Evolutionary conservation across 2,888 invertebrate genomes (phyloP).

Genomic region (Phalera bucephala): DNA sequence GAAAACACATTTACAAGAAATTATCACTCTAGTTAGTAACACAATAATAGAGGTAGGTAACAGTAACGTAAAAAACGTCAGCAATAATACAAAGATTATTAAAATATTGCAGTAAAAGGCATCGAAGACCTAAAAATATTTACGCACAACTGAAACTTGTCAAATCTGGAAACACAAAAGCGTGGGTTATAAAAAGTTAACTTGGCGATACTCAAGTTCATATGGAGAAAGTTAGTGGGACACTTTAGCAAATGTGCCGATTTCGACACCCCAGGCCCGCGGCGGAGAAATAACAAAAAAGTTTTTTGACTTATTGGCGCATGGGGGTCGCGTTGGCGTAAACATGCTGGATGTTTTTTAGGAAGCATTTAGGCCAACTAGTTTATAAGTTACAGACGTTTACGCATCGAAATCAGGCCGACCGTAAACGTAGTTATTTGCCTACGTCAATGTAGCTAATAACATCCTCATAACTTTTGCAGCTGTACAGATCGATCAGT

Average conservation of each 20-base stretch:
- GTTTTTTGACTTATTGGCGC: conserved; percentile 48
- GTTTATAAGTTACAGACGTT: conserved; percentile 53
- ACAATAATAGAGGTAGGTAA: no score
- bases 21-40: no score
- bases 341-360: conserved; percentile 72
- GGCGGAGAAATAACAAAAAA: conserved; percentile 63
- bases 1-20: no score
- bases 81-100: no score
- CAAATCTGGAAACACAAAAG: conserved; percentile 51
- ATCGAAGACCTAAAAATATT: conserved; percentile 18
- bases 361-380: conserved; percentile 54
- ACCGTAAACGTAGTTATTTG: conserved; percentile 36
- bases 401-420: conserved; percentile 46
- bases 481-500: conserved; percentile 15
- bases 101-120: not conserved
- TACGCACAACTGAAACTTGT: conserved; percentile 37
- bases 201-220: conserved; percentile 56
- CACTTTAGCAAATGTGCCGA: conserved; percentile 71
- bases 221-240: conserved; percentile 65
- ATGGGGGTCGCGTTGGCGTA: conserved; percentile 44
- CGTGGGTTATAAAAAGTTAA: conserved; percentile 59
- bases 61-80: no score
- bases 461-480: conserved; percentile 23
- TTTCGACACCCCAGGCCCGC: conserved; percentile 52
- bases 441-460: conserved; percentile 21